phyloP scores from a whole-genome alignment of 2,113 vertebrate species.

The Corynorhinus townsendii region DNA sequence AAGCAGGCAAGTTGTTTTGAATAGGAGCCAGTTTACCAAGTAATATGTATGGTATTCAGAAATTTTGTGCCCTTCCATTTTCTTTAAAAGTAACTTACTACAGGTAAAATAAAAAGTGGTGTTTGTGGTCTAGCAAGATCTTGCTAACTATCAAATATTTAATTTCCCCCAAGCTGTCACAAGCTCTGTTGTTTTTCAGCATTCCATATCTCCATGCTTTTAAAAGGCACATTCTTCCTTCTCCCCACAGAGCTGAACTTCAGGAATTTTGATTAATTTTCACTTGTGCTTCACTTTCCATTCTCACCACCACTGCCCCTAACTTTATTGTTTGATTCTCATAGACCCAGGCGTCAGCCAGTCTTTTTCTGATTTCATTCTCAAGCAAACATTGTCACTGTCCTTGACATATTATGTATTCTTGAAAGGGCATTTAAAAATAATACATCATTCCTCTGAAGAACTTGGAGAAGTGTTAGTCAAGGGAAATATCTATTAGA shows the following conservation, averaged over 20 bases:
- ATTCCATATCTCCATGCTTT: not conserved
- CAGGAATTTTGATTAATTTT: conserved; percentile 66
- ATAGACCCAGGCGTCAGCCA: conserved; percentile 62
- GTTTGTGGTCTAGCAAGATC: not conserved
- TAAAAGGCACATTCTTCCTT: conserved; percentile 42
- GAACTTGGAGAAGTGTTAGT: not conserved
- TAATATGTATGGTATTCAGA: not conserved
- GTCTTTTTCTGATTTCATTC: conserved; percentile 63
- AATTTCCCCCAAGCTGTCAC: not conserved
- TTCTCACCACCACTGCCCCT: not conserved
- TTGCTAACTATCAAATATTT: not conserved
- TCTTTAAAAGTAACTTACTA: not conserved
- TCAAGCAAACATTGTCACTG: conserved; percentile 68
- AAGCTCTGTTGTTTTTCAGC: not conserved
- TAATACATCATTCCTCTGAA: not conserved
- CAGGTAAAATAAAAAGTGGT: not conserved
- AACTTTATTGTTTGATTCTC: conserved; percentile 55
- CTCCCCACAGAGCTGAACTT: conserved; percentile 34
- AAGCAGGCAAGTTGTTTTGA: not conserved
- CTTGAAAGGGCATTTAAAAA: conserved; percentile 63
- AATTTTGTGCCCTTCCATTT: not conserved
- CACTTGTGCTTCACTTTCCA: conserved; percentile 46
- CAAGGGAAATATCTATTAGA: not conserved
- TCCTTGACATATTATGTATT: conserved; percentile 63
- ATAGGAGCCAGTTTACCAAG: not conserved